Base-by-base conservation (phyloP, 1,140 invertebrate species). In the silkworm (Bombyx mori) region DNA sequence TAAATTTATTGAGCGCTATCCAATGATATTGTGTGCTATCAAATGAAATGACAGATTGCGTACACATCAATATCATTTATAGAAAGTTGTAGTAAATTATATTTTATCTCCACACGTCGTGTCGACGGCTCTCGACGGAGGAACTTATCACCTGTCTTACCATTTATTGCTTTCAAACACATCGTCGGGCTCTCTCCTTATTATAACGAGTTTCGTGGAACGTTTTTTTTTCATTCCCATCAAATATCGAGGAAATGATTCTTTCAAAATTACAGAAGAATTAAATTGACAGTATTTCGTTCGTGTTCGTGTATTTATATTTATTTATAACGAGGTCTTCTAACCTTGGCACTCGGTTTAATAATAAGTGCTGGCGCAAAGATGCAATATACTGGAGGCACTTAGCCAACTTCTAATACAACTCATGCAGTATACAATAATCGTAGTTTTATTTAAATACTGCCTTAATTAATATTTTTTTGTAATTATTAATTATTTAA, bases 111-210 rank as follows among this genome's bases (percentile, higher is more conserved):
- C 57, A 59, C 65, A 69, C 72, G 68, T 71, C 35, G 59, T 59
- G 52, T 61, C 61, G 54, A 54, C 48, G 57, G 56, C 58, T 12
- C 12, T 59, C 58, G 60, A 77, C 71, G 72, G 68, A 64, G 53
- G 68, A 62, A 75, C 67, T 73, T 77, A 73, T 80, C 75, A 71
- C 73, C 60, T 63, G 74, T 72, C 68, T 68, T 62, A 61, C 71
- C 71, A 68, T 70, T 66, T 60, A 57, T 60, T 58, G 56, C 56
- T 52, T 61, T 57, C 55, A 68, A 65, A 69, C 61, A 59, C 56
- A 71, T 67, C 60, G 58, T 54, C 58, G 63, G 68, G 72, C 77
- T 83, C 77, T 85, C 80, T 80, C 78, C 66, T 62, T 68, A 64
- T 73, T 69, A 79, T 75, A 64, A 52, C 69, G 70, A 42, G 42